Percentiles rank a stretch among this genome's conserved stretches.
These are phyloP conservation scores for Corythornis cristatus DNA, from an alignment of 2,113 vertebrate genomes.

Conservation along the genomic window DNA sequence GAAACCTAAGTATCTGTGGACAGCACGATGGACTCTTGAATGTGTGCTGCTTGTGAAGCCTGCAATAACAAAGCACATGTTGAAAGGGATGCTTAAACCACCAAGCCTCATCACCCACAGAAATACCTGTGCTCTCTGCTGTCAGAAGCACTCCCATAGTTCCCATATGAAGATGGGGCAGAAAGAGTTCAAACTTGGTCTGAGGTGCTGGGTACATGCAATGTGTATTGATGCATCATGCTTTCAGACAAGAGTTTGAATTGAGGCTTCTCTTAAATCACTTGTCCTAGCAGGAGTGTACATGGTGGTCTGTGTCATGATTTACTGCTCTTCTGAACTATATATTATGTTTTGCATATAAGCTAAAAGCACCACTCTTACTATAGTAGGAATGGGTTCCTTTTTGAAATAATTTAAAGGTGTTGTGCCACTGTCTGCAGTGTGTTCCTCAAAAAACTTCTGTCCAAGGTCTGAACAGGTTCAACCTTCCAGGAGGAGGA, in stretches of 20 bases:
- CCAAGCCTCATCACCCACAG: neutral
- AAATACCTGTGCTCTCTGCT: neutral
- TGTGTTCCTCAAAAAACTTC: neutral
- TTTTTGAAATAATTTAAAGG: neutral
- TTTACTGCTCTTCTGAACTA: neutral
- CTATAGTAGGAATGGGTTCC: neutral
- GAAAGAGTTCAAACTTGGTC: neutral
- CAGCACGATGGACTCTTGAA: neutral
- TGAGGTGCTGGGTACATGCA: neutral
- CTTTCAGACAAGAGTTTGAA: neutral
- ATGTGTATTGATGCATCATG: neutral
- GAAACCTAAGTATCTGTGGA: neutral
- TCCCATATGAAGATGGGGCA: neutral
- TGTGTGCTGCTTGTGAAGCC: neutral
- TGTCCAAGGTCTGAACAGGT: neutral
- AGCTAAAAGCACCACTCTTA: neutral
- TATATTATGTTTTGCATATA: neutral
- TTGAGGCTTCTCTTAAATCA: neutral
- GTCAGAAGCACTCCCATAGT: neutral
- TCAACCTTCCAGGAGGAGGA: neutral
- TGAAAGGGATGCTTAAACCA: neutral
- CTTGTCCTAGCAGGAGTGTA: neutral
- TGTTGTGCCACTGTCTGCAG: neutral
- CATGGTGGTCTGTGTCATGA: neutral
- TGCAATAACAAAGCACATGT: neutral